Conservation (phyloP, 2,888 invertebrate species). For the Seladonia tumulorum region DNA sequence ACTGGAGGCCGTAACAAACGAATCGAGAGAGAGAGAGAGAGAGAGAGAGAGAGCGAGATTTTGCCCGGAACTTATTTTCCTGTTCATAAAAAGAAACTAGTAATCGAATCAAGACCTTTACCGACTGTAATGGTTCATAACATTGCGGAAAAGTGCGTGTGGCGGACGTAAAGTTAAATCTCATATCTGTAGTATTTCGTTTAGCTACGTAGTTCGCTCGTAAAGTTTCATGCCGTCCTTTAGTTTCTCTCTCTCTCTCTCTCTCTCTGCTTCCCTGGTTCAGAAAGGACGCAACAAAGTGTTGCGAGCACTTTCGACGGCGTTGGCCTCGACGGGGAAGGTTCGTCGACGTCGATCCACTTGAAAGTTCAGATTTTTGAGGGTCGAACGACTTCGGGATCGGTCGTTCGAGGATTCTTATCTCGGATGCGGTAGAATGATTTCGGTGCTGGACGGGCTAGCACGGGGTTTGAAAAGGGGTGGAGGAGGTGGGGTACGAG, state of each 20-base stretch:
- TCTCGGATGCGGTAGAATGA: constrained; percentile 70
- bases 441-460: constrained; percentile 61
- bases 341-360: constrained; percentile 63
- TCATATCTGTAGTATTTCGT: constrained; percentile 64
- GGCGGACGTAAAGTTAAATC: constrained; percentile 56
- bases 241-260: constrained; percentile 13
- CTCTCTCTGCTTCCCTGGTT: constrained; percentile 1
- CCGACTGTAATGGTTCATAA: constrained; percentile 18
- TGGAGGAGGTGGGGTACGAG: constrained; percentile 40
- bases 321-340: constrained; percentile 46
- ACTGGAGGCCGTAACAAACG: background rate
- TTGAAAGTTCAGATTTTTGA: constrained; percentile 73
- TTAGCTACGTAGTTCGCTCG: constrained; percentile 61
- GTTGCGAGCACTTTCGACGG: constrained; percentile 64
- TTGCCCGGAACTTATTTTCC: background rate
- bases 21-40: background rate
- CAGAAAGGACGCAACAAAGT: constrained; percentile 60
- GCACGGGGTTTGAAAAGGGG: constrained; percentile 34
- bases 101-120: constrained; percentile 9
- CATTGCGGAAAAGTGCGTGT: constrained; percentile 26
- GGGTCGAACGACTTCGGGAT: constrained; percentile 68
- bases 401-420: constrained; percentile 74
- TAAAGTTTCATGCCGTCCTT: constrained; percentile 67
- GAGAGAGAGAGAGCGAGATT: too few relatives aligned
- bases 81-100: constrained; percentile 14